Conservation (phyloP, 2,797 vertebrate genomes). For the Amniataba percoides region DNA sequence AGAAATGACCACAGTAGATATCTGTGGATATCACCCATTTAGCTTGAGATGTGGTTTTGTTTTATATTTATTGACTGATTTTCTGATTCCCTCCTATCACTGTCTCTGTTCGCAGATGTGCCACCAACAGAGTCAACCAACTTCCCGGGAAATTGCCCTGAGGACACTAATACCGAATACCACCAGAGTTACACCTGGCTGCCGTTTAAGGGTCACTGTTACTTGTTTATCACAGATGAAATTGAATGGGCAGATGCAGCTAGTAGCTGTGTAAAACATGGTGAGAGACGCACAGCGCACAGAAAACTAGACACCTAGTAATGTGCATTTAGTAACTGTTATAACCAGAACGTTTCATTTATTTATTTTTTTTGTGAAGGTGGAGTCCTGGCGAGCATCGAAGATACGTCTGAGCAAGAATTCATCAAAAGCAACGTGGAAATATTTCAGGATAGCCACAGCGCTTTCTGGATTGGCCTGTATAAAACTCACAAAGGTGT, state of each 20-base stretch:
- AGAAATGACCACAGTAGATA: no score
- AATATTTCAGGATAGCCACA: slow-evolving; percentile 81
- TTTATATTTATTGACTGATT: not conserved
- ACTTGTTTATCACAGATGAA: slow-evolving; percentile 85
- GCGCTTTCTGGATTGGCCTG: slow-evolving; percentile 92
- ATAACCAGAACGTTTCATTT: not conserved
- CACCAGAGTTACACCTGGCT: slow-evolving; percentile 84
- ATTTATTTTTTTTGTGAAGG: slow-evolving; percentile 81
- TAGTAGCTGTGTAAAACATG: slow-evolving; percentile 85
- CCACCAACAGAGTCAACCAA: slow-evolving; percentile 86
- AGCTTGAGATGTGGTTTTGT: not conserved
- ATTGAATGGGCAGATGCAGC: slow-evolving; percentile 89
- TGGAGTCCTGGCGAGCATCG: slow-evolving; percentile 88
- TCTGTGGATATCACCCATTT: not conserved
- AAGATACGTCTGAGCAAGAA: slow-evolving; percentile 84
- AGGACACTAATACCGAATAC: slow-evolving; percentile 61
- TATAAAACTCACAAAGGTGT: slow-evolving; percentile 91
- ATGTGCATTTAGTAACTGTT: not conserved
- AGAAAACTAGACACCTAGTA: not conserved
- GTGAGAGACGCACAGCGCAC: slow-evolving; percentile 73
- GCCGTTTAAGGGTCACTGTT: slow-evolving; percentile 90
- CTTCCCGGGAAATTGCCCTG: slow-evolving; percentile 89
- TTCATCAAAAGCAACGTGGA: slow-evolving; percentile 86
- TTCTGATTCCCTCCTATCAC: not conserved
- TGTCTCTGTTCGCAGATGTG: slow-evolving; percentile 79